A percentile compares a stretch with the other conserved stretches of the same genome.
phyloP scores from a whole-genome alignment of 2,888 invertebrate species.

The Macrosoma leucophasiata region DNA sequence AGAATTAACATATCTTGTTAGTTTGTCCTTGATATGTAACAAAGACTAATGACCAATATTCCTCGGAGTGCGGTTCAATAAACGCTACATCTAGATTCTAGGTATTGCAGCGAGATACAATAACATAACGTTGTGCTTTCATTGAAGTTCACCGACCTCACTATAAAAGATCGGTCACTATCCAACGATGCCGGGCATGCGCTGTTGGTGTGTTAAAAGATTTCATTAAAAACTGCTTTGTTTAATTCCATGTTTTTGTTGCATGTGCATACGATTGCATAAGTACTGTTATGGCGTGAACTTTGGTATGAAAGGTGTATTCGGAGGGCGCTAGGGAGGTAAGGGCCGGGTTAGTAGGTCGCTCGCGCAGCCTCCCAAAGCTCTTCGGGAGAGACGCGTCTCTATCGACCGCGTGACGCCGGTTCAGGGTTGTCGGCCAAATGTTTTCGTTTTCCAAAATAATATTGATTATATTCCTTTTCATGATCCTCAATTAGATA shows the following conservation, averaged over 20 bases:
- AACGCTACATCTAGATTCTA: no score
- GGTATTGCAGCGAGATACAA: no score
- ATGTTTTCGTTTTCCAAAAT: no score
- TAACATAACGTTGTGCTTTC: constrained; percentile 28
- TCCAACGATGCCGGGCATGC: constrained; percentile 37
- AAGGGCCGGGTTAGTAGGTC: constrained; percentile 79
- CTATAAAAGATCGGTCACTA: constrained; percentile 30
- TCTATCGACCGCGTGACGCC: constrained; percentile 70
- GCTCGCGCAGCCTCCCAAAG: constrained; percentile 74
- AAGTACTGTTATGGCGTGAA: constrained; percentile 14
- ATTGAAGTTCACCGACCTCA: constrained; percentile 37
- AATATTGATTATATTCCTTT: no score
- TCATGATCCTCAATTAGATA: no score
- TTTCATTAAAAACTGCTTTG: no score
- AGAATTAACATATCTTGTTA: no score
- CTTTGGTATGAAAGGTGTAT: constrained; percentile 28
- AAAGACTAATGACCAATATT: no score
- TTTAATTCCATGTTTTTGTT: no score
- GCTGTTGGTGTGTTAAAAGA: no score
- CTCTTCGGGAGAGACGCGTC: constrained; percentile 65
- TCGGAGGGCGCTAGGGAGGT: constrained; percentile 37
- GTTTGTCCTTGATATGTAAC: no score
- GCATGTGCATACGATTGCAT: constrained; percentile 19
- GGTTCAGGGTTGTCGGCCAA: constrained; percentile 56
- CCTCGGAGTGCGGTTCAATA: no score